phyloP scores from a whole-genome alignment of 2,888 invertebrate genomes.

The Ecliptopera silaceata region DNA sequence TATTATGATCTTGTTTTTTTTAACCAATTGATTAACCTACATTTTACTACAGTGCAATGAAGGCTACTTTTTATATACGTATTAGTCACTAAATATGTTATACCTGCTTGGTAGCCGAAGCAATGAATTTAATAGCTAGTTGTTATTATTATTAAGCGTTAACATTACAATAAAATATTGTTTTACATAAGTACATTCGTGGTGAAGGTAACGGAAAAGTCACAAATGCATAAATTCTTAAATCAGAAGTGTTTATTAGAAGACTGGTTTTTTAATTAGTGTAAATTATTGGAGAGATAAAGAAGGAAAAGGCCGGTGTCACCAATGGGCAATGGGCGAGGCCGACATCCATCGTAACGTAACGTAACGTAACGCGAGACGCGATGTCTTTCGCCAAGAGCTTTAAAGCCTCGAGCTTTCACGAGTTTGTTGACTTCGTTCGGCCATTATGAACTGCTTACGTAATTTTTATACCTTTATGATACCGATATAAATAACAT shows the following conservation, averaged over 20 bases:
- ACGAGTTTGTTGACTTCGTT: conserved; percentile 64
- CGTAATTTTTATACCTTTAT: conserved; percentile 37
- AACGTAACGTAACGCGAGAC: conserved; percentile 46
- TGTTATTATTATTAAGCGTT: conserved; percentile 10
- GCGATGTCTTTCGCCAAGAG: conserved; percentile 78
- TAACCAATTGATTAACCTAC: background rate
- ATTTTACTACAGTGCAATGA: too few species aligned
- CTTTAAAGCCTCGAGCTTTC: conserved; percentile 61
- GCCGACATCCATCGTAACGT: conserved; percentile 25
- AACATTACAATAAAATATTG: conserved; percentile 7
- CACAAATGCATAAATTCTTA: conserved; percentile 23
- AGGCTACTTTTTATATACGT: too few species aligned
- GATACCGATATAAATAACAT: conserved; percentile 31
- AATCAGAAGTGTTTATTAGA: conserved; percentile 29
- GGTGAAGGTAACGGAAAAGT: conserved; percentile 2
- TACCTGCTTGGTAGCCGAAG: background rate
- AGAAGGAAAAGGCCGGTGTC: conserved; percentile 41
- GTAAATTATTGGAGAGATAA: conserved; percentile 35
- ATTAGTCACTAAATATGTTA: too few species aligned
- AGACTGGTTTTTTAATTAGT: conserved; percentile 37
- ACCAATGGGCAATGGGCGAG: conserved; percentile 29
- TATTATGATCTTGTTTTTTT: conserved; percentile 7
- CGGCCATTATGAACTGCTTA: conserved; percentile 34
- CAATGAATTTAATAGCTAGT: conserved; percentile 5
- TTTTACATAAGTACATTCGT: conserved; percentile 1